Conservation (phyloP, 2,797 vertebrate genomes). For the Liasis olivaceus region DNA sequence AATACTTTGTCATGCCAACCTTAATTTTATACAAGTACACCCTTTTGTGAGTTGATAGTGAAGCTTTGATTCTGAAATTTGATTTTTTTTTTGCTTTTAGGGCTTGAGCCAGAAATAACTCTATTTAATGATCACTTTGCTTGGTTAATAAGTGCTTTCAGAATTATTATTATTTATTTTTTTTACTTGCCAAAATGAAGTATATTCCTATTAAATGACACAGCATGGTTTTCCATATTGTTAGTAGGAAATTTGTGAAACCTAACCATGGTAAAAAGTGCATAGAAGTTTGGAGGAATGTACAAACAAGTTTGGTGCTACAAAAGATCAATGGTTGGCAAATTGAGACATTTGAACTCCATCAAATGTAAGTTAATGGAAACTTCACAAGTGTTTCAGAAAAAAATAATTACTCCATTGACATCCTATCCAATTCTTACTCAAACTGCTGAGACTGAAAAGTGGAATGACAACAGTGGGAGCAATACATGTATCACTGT, state of each 20-base stretch:
- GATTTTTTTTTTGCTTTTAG: conserved; percentile 56
- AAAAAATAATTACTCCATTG: conserved; percentile 25
- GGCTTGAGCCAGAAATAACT: conserved; percentile 55
- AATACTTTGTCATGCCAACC: conserved; percentile 52
- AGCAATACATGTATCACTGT: background rate
- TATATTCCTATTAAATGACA: conserved; percentile 46
- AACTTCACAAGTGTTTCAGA: conserved; percentile 23
- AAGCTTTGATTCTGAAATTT: conserved; percentile 62
- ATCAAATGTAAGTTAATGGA: conserved; percentile 33
- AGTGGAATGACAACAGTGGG: conserved; percentile 22
- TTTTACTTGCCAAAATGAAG: conserved; percentile 53
- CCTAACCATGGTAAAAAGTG: background rate
- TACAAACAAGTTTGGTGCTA: conserved; percentile 9
- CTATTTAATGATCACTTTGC: conserved; percentile 56
- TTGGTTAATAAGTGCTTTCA: conserved; percentile 37
- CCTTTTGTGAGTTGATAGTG: conserved; percentile 60
- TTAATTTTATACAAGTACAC: conserved; percentile 64
- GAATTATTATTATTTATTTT: conserved; percentile 45
- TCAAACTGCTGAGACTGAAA: background rate
- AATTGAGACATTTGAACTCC: conserved; percentile 41
- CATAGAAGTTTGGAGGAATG: background rate
- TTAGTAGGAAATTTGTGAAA: conserved; percentile 30
- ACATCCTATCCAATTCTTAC: conserved; percentile 28
- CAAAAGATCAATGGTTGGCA: background rate
- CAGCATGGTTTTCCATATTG: conserved; percentile 39